Base-by-base conservation (phyloP, 2,113 vertebrate species). In the Myrmophylax atrothorax region DNA sequence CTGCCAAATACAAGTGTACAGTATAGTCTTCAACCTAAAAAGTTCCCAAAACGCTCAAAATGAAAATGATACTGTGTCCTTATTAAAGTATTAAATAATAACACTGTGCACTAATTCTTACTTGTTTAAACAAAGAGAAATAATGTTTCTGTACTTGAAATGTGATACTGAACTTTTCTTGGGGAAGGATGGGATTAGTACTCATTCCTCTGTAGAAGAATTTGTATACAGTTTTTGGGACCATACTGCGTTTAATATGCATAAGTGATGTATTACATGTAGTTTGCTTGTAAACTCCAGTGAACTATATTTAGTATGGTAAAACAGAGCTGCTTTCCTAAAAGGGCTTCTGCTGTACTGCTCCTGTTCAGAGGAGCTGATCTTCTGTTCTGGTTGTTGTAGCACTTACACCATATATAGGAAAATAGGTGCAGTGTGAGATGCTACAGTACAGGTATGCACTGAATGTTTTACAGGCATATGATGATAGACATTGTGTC, bases 121-220 rank as follows among this genome's bases (percentile, higher is more conserved):
- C 2, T 38, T 66, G 9, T 47, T 72, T 91, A 69, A 58, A 53
- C 66, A 17, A 55, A 53, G 24, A 44, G 42, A 64, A 49, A 17
- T 0, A 0, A 1, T 87, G n/a, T 29, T 52, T 81, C 14, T 53
- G 1, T 81, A 38, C 23, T 15, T 91, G 31, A 76, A 75, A 37
- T 63, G 56, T 52, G 59, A 49, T 64, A 17, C 15, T 1, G 1
- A 62, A 23, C 28, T 59, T 5, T 81, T 86, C 17, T 74, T 70
- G 29, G 4, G 26, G 6, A 25, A 70, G 38, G 8, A 19, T 28
- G 14, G n/a, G 40, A 66, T 11, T 35, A 19, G 13, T 37, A 49
- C 6, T 63, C 10, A 7, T 26, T 75, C 47, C 25, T 44, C 38
- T 64, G 6, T 63, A 23, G 18, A 60, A 69, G 10, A 79, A 70